Conservation (phyloP, 1,140 invertebrate species). For the Plodia interpunctella region DNA sequence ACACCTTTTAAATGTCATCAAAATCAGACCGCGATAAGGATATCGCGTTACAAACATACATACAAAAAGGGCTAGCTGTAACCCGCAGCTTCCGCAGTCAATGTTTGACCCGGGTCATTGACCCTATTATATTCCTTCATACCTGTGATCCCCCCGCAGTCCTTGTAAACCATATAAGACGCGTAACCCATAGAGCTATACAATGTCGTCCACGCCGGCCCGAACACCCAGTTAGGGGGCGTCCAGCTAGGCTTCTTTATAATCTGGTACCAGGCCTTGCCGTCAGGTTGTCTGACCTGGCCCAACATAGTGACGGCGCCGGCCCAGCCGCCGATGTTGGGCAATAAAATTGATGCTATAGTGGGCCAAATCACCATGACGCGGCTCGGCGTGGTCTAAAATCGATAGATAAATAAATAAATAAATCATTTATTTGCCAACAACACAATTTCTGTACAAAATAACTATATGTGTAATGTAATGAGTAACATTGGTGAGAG, state of each 20-base stretch:
- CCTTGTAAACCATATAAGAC: slow-evolving; percentile 87
- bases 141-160: slow-evolving; percentile 82
- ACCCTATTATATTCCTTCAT: no score
- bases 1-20: no score
- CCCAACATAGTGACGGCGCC: slow-evolving; percentile 36
- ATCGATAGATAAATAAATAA: no score
- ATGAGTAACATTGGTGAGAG: no score
- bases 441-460: no score
- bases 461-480: no score
- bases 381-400: background rate
- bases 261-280: slow-evolving; percentile 72
- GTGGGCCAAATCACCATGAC: slow-evolving; percentile 42
- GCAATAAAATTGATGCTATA: slow-evolving; percentile 41
- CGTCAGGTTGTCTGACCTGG: slow-evolving; percentile 35
- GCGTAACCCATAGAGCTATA: slow-evolving; percentile 90
- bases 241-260: slow-evolving; percentile 86
- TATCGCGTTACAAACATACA: no score
- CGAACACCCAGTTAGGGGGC: slow-evolving; percentile 89
- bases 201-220: slow-evolving; percentile 86
- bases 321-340: slow-evolving; percentile 52
- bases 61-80: no score
- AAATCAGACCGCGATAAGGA: no score
- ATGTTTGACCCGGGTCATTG: no score
- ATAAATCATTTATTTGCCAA: no score
- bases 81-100: no score